Evolutionary conservation across 1,140 invertebrate species (phyloP).

Genomic region (Drosophila santomea): DNA sequence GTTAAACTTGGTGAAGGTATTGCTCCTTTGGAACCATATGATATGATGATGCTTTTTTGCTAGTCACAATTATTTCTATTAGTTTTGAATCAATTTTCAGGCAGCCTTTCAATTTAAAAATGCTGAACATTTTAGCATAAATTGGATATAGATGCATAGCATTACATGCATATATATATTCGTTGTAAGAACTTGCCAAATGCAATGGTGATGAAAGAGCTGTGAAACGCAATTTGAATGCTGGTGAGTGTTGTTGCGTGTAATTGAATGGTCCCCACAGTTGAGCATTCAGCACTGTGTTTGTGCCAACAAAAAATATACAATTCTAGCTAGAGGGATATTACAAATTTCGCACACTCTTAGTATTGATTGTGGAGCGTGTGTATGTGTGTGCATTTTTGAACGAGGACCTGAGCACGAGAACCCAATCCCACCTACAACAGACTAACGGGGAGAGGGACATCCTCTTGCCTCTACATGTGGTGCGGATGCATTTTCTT

Average conservation of each 20-base stretch:
- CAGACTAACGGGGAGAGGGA: conserved; percentile 12
- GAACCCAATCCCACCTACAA: conserved; percentile 22
- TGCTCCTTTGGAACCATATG: neutral
- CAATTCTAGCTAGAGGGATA: conserved; percentile 1
- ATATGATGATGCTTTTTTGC: neutral
- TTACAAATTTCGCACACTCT: neutral
- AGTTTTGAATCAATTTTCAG: neutral
- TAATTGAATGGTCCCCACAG: conserved; percentile 7
- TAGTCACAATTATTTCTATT: too few relatives aligned
- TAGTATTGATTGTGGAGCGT: neutral
- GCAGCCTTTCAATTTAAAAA: neutral
- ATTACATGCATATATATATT: too few relatives aligned
- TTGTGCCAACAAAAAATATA: neutral
- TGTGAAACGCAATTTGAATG: neutral
- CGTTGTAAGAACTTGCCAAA: neutral
- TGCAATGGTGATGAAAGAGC: neutral
- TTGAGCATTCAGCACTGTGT: neutral
- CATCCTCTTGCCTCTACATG: conserved; percentile 61
- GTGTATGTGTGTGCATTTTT: neutral
- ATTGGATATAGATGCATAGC: neutral
- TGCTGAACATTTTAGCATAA: neutral
- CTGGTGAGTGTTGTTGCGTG: neutral
- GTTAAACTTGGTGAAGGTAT: neutral
- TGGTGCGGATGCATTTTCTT: conserved; percentile 88
- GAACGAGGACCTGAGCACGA: neutral